A percentile compares a stretch with the other conserved stretches of the same genome.
These are phyloP conservation scores for Telmatochromis sp. DNA, from an alignment of 2,113 vertebrate genomes.

Conservation along the genomic window DNA sequence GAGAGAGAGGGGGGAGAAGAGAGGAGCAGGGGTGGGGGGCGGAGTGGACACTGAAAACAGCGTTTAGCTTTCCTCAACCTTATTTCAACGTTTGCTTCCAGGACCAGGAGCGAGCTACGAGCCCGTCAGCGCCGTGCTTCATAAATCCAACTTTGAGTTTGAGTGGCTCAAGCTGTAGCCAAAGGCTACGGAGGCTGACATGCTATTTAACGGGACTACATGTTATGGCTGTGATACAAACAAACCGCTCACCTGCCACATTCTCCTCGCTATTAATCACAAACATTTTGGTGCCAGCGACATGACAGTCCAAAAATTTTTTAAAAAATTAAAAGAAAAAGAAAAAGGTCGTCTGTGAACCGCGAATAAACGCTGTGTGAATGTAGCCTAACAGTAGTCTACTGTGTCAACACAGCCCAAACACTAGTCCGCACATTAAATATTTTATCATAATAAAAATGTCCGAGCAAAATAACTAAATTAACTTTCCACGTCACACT, in stretches of 20 bases:
- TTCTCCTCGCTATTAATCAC: neutral
- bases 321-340: neutral
- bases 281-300: neutral
- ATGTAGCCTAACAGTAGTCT: neutral
- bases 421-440: neutral
- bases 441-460: neutral
- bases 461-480: neutral
- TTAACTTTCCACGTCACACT: constrained; percentile 36
- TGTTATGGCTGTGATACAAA: constrained; percentile 2
- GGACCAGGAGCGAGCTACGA: neutral
- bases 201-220: neutral
- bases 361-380: neutral
- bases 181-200: neutral
- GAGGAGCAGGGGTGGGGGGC: neutral
- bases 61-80: constrained; percentile 5
- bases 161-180: neutral
- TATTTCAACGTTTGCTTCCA: neutral
- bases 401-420: neutral
- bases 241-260: constrained; percentile 52
- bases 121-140: neutral
- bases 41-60: constrained; percentile 25
- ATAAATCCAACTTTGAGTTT: constrained; percentile 37
- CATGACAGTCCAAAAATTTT: neutral
- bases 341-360: neutral
- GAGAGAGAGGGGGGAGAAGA: neutral